Evolutionary conservation across 2,888 invertebrate genomes (phyloP).

Genomic region (Melieria crassipennis): DNA sequence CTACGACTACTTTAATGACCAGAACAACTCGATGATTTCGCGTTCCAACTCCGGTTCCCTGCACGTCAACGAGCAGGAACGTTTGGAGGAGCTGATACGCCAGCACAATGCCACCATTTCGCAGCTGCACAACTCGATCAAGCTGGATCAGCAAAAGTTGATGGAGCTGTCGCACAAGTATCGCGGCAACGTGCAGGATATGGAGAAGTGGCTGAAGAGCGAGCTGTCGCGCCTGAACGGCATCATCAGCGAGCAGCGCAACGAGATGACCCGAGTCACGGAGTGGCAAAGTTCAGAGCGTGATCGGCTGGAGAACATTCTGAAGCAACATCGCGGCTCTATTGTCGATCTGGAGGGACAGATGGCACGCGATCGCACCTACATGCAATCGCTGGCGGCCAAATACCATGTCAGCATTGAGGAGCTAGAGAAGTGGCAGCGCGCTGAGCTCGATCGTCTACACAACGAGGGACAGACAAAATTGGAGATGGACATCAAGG

Average conservation of each 20-base stretch:
- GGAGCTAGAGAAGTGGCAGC: conserved; percentile 62
- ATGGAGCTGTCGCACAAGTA: conserved; percentile 56
- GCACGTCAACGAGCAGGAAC: conserved; percentile 49
- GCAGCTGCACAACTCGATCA: conserved; percentile 57
- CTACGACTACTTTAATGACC: conserved; percentile 52
- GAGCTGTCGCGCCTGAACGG: conserved; percentile 57
- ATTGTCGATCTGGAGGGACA: conserved; percentile 56
- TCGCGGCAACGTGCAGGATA: conserved; percentile 58
- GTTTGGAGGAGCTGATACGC: conserved; percentile 55
- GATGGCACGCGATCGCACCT: conserved; percentile 55
- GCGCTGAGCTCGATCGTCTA: conserved; percentile 57
- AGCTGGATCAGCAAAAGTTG: conserved; percentile 57
- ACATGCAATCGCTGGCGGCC: conserved; percentile 55
- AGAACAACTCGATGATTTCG: conserved; percentile 55
- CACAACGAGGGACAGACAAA: conserved; percentile 52
- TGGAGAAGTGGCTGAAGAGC: conserved; percentile 58
- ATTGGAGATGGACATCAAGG: conserved; percentile 53
- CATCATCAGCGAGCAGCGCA: conserved; percentile 57
- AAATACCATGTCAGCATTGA: conserved; percentile 62
- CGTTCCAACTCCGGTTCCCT: conserved; percentile 46
- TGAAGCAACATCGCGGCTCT: conserved; percentile 59
- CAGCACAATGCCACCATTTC: conserved; percentile 61
- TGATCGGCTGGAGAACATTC: conserved; percentile 54
- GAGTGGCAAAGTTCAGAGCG: conserved; percentile 62
- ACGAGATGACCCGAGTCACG: conserved; percentile 58